These are phyloP conservation scores for Melanostoma scalare DNA, from an alignment of 2,888 invertebrate genomes.

Conservation along the genomic window DNA sequence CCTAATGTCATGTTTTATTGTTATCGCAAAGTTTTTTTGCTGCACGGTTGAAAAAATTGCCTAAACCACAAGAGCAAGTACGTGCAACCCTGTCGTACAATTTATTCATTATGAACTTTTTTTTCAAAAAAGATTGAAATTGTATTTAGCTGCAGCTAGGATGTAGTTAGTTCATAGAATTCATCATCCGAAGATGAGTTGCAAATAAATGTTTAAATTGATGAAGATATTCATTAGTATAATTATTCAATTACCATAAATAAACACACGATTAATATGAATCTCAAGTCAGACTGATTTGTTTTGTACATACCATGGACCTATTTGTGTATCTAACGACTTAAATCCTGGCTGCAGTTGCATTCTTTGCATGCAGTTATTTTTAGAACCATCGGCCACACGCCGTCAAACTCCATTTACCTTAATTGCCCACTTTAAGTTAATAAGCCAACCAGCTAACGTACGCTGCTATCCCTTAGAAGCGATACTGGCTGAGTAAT, in stretches of 20 bases:
- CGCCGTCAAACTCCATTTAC: conserved; percentile 58
- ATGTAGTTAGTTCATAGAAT: neutral
- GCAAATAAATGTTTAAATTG: conserved; percentile 5
- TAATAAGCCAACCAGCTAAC: conserved; percentile 43
- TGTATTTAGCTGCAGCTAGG: no score
- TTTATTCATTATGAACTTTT: no score
- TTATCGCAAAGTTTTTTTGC: no score
- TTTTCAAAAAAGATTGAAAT: no score
- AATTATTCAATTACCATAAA: conserved; percentile 52
- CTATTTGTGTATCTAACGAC: neutral
- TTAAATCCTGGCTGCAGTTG: conserved; percentile 5
- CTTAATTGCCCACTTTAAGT: conserved; percentile 64
- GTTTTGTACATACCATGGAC: neutral
- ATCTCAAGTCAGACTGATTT: conserved; percentile 40
- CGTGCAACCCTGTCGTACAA: no score
- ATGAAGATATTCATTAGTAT: conserved; percentile 28
- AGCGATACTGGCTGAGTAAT: conserved; percentile 34
- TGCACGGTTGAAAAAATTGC: no score
- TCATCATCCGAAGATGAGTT: neutral
- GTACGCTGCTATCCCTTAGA: conserved; percentile 40
- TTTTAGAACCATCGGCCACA: conserved; percentile 62
- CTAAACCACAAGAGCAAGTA: no score
- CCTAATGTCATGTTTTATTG: no score
- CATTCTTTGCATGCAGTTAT: conserved; percentile 24
- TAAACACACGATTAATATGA: conserved; percentile 52